Conservation (phyloP, 2,888 invertebrate genomes). For the Diloba caeruleocephala region DNA sequence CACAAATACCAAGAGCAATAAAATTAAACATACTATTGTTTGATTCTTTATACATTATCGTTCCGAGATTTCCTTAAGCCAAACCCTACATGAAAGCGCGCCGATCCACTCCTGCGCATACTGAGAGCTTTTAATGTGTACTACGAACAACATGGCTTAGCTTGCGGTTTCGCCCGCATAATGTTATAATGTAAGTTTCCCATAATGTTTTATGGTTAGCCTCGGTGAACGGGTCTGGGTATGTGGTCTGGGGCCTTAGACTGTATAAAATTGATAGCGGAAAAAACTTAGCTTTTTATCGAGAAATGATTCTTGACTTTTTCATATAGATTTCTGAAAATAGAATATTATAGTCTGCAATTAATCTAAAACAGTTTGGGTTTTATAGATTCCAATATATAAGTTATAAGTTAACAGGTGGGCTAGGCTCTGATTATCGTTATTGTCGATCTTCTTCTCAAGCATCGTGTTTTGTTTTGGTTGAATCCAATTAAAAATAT, state of each 20-base stretch:
- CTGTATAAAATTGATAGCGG: slow-evolving; percentile 21
- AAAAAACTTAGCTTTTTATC: slow-evolving; percentile 25
- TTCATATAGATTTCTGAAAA: too few relatives aligned
- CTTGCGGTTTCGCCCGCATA: slow-evolving; percentile 44
- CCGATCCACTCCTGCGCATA: slow-evolving; percentile 46
- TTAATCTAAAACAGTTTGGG: too few relatives aligned
- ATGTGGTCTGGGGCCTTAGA: slow-evolving; percentile 26
- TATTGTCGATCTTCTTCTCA: too few relatives aligned
- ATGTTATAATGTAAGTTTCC: slow-evolving; percentile 31
- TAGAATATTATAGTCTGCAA: too few relatives aligned
- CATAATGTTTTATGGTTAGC: slow-evolving; percentile 41
- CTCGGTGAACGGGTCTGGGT: slow-evolving; percentile 27
- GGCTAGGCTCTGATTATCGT: too few relatives aligned
- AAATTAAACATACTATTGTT: slow-evolving; percentile 37
- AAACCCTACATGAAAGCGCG: slow-evolving; percentile 25
- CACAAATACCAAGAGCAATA: slow-evolving; percentile 27
- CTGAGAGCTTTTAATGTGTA: slow-evolving; percentile 40
- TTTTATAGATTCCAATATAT: too few relatives aligned
- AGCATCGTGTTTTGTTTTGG: too few relatives aligned
- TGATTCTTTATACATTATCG: slow-evolving; percentile 35
- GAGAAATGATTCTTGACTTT: too few relatives aligned
- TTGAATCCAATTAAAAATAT: too few relatives aligned
- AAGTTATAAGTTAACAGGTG: too few relatives aligned
- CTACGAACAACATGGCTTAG: slow-evolving; percentile 7
- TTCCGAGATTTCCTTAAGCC: slow-evolving; percentile 31